phyloP scores from a whole-genome alignment of 2,888 invertebrate genomes.

The Nomada ferruginata region DNA sequence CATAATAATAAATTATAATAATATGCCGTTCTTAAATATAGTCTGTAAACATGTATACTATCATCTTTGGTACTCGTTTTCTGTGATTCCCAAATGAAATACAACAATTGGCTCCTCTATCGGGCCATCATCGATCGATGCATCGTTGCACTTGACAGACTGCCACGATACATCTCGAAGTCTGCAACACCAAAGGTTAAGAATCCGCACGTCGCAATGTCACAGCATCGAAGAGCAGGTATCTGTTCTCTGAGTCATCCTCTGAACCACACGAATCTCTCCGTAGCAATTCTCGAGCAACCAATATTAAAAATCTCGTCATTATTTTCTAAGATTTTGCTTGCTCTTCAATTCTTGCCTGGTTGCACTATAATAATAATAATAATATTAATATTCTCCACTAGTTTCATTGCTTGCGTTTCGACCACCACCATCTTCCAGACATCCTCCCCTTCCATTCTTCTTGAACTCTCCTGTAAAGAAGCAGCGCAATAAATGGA shows the following conservation, averaged over 20 bases:
- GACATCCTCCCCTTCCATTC: slow-evolving; percentile 84
- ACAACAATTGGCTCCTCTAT: slow-evolving; percentile 18
- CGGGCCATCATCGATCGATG: neutral
- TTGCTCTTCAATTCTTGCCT: too few relatives aligned
- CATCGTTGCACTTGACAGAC: slow-evolving; percentile 33
- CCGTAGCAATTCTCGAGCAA: neutral
- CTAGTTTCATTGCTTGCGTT: slow-evolving; percentile 55
- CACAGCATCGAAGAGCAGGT: slow-evolving; percentile 10
- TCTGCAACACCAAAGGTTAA: slow-evolving; percentile 17
- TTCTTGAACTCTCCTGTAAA: slow-evolving; percentile 91
- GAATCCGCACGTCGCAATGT: slow-evolving; percentile 7
- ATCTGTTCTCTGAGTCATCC: slow-evolving; percentile 4
- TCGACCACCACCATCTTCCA: slow-evolving; percentile 70
- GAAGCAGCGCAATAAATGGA: slow-evolving; percentile 90
- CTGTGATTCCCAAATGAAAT: slow-evolving; percentile 22
- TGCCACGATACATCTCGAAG: slow-evolving; percentile 35
- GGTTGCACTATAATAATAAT: too few relatives aligned
- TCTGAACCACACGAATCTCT: neutral
- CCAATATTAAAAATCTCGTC: slow-evolving; percentile 1
- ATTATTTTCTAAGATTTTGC: neutral
- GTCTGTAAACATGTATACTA: slow-evolving; percentile 42
- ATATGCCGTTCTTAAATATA: slow-evolving; percentile 42
- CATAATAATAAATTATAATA: slow-evolving; percentile 54
- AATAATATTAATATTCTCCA: neutral
- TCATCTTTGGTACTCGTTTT: slow-evolving; percentile 47